These are phyloP conservation scores for Eumeta japonica DNA, from an alignment of 1,140 invertebrate species.

Conservation along the genomic window DNA sequence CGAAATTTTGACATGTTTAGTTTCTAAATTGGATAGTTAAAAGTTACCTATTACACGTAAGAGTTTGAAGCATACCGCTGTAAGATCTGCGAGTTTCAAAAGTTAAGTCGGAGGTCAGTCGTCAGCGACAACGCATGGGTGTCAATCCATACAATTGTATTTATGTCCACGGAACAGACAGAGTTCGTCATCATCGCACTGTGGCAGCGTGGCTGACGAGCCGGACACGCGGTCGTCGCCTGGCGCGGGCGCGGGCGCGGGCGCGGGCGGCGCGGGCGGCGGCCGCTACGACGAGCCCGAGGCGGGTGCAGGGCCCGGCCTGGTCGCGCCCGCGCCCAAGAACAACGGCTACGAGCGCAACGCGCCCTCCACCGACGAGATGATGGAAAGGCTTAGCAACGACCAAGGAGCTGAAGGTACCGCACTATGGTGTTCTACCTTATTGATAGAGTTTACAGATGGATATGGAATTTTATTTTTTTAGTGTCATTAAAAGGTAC, in stretches of 20 bases:
- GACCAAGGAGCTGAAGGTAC: slow-evolving; percentile 56
- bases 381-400: slow-evolving; percentile 42
- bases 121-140: not conserved
- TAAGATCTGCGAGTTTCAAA: no score
- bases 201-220: slow-evolving; percentile 51
- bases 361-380: slow-evolving; percentile 41
- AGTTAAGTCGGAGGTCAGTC: not conserved
- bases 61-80: no score
- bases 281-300: slow-evolving; percentile 42
- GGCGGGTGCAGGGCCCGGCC: slow-evolving; percentile 37
- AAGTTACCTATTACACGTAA: no score
- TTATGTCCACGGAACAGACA: slow-evolving; percentile 45
- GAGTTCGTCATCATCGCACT: slow-evolving; percentile 52
- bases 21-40: no score
- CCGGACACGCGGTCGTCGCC: slow-evolving; percentile 54
- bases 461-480: no score
- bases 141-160: not conserved
- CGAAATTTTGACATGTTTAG: no score
- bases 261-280: slow-evolving; percentile 37
- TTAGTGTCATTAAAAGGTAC: no score
- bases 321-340: slow-evolving; percentile 37
- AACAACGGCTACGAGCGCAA: slow-evolving; percentile 50
- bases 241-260: slow-evolving; percentile 34
- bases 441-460: no score
- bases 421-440: not conserved